Evolutionary conservation across 2,888 invertebrate species (phyloP), one percentile per base, ranked within the genome.

Genomic region (Epistrophe eligans): DNA sequence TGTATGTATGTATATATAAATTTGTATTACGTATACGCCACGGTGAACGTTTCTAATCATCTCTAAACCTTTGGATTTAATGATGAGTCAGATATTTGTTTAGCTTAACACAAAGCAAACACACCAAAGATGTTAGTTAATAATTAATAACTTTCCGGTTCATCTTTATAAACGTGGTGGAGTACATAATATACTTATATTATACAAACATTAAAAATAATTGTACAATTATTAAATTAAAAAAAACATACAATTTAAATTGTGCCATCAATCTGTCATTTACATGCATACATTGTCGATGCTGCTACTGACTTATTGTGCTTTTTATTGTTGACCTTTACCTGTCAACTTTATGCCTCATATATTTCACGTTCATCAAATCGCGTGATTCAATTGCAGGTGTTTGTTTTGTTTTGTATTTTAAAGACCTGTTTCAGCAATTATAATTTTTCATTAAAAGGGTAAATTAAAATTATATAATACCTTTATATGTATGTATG

Each of bases 291-390:
- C 1, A 67, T 35, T 50, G 35, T 38, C 28, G 17, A 67, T 24
- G 15, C 15, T 50, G 67, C 67, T 50, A 24, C 35, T 50, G 50
- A 50, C 15, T 48, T 67, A 8, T 15, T 62, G 58, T 11, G 32
- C 32, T 66, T 8, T 35, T 66, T 67, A 19, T 67, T 35, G 35
- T 19, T 67, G 67, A 50, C 67, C 67, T 45, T 13, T 67, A 67
- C 38, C 50, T 67, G 50, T 19, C 50, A 64, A 45, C 64, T 64
- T 64, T 32, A 28, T 45, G 45, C 11, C 45, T 48, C 45, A 32
- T 64, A n/a, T 64, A 28, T 45, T 48, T 48, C 64, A 32, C 13
- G 32, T 64, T 28, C 45, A 64, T 64, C n/a, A 64, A 45, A 32
- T 64, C 28, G 64, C 45, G n/a, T 64, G 64, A 64, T 28, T 64